A percentile compares a stretch with the other conserved stretches of the same genome.
Conservation (phyloP, 2,113 vertebrate species). For the Manacus vitellinus region DNA sequence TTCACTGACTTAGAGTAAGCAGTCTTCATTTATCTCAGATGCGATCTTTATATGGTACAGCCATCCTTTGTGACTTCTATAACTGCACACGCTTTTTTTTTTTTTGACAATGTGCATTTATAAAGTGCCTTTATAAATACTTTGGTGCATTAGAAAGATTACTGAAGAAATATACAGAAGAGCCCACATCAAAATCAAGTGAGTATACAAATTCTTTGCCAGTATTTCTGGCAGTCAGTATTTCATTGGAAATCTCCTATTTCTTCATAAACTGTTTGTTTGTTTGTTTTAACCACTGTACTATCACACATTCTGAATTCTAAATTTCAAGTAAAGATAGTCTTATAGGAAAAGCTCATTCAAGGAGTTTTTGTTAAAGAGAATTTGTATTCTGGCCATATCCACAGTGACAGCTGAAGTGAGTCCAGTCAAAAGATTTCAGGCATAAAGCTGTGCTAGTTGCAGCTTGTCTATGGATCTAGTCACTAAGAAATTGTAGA, state of each 20-base stretch:
- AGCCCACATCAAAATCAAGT: not conserved
- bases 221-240: not conserved
- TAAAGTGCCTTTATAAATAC: not conserved
- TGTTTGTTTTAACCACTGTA: not conserved
- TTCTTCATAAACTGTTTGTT: not conserved
- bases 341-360: not conserved
- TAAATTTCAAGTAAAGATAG: not conserved
- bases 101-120: not conserved
- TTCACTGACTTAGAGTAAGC: not conserved
- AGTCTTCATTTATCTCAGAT: not conserved
- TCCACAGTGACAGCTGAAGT: not conserved
- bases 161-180: not conserved
- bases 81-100: not conserved
- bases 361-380: not conserved
- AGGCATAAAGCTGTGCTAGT: not conserved
- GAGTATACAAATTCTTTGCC: not conserved
- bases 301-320: not conserved
- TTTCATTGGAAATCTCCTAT: not conserved
- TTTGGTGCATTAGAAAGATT: not conserved
- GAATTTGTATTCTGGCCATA: conserved; percentile 48
- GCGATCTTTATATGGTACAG: not conserved
- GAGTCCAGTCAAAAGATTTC: not conserved
- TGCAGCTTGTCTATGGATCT: not conserved
- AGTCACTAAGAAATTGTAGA: not conserved
- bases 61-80: not conserved